Percentiles rank a stretch among this genome's conserved stretches.
Conservation (phyloP, 2,113 vertebrate genomes). For the Muntiacus reevesi region DNA sequence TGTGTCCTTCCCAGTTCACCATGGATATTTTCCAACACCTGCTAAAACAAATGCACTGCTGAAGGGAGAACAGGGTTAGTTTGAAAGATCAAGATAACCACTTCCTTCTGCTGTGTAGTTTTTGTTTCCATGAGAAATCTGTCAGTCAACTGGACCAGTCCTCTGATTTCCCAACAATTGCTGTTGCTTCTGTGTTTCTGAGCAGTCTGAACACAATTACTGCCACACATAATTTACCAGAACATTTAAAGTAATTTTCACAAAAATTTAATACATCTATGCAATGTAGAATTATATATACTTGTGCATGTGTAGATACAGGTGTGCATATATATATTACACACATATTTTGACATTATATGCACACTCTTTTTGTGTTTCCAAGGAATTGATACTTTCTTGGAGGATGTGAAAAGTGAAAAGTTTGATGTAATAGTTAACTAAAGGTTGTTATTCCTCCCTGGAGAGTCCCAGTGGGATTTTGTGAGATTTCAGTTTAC, state of each 20-base stretch:
- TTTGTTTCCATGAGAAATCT: conserved; percentile 67
- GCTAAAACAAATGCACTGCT: conserved; percentile 66
- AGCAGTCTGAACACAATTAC: neutral
- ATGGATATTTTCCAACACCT: conserved; percentile 68
- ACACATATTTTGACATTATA: neutral
- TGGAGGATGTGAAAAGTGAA: neutral
- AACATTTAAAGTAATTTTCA: conserved; percentile 22
- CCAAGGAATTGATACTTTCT: neutral
- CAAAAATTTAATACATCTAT: neutral
- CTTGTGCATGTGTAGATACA: neutral
- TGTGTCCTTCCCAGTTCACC: neutral
- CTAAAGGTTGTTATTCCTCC: neutral
- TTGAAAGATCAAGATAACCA: conserved; percentile 72
- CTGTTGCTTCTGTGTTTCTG: conserved; percentile 40
- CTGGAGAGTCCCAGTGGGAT: neutral
- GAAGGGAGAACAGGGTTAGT: conserved; percentile 51
- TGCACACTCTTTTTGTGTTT: neutral
- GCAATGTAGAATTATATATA: neutral
- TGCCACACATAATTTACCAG: neutral
- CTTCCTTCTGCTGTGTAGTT: conserved; percentile 67
- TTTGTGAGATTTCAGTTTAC: neutral
- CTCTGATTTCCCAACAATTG: conserved; percentile 47
- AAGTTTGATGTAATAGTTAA: neutral
- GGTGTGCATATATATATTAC: neutral
- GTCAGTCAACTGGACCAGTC: conserved; percentile 65